These are phyloP conservation scores for Hydrochoerus hydrochaeris DNA, from an alignment of 2,113 vertebrate species.

Conservation along the genomic window DNA sequence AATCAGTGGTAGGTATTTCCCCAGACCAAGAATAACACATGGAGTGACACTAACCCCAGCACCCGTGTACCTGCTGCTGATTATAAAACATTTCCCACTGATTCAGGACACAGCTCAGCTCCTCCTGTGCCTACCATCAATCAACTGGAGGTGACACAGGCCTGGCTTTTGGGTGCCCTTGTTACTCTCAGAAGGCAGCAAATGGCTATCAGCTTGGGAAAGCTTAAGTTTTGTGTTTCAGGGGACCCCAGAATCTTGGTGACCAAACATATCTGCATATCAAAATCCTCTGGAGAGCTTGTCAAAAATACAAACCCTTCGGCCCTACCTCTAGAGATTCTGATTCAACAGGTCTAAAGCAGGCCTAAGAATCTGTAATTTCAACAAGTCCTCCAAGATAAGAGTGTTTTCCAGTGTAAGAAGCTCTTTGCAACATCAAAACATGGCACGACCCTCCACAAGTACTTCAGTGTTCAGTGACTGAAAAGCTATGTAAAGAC, in stretches of 20 bases:
- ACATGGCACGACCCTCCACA: not conserved
- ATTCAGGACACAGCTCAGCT: not conserved
- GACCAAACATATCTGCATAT: not conserved
- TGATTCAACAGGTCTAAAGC: not conserved
- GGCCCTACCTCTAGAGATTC: not conserved
- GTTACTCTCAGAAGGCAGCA: not conserved
- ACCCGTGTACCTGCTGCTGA: not conserved
- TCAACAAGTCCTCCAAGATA: not conserved
- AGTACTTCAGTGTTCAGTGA: not conserved
- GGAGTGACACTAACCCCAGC: not conserved
- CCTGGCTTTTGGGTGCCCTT: not conserved
- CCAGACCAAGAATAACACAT: not conserved
- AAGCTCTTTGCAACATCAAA: conserved; percentile 25
- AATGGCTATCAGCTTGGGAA: not conserved
- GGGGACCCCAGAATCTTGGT: not conserved
- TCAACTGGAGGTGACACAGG: not conserved
- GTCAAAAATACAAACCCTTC: not conserved
- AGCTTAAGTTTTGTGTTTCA: not conserved
- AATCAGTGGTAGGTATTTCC: conserved; percentile 10
- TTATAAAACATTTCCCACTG: not conserved
- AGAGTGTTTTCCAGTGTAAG: not conserved
- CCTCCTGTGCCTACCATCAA: not conserved
- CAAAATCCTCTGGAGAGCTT: not conserved
- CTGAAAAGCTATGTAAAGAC: not conserved
- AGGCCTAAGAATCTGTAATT: not conserved